Evolutionary conservation across 1,140 invertebrate species (phyloP), one percentile per base, ranked within the genome.

Genomic region (Drosophila dunni): DNA sequence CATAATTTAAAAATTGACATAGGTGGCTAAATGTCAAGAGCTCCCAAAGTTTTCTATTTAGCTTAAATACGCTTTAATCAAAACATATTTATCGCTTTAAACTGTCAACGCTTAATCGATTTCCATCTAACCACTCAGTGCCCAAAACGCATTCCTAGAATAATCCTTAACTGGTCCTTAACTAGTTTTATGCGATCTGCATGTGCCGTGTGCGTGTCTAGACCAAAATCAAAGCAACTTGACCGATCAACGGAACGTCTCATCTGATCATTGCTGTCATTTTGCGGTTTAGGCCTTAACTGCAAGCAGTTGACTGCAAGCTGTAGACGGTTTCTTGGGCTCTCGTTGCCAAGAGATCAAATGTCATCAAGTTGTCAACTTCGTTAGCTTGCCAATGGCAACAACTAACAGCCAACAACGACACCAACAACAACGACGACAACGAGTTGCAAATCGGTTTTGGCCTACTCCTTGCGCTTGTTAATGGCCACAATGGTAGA

Each of bases 281-380:
- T 89, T 89, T 53, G 51, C 10, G 2, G 45, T 6, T 13, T 45
- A n/a, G 42, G 42, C 13, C n/a, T 54, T 38, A 33, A n/a, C 51
- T 54, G 20, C 29, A 51, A 11, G 33, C 24, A 36, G 1, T 50
- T 2, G 44, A 7, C 46, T 38, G 24, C 29, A 51, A 11, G 29
- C 17, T 36, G 1, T 57, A 4, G 44, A 7, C 46, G 34, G 15
- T 33, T 24, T 17, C 20, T 56, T 36, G 45, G 24, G 24, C 11
- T 13, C n/a, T 63, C 48, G 48, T 34, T 44, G 79, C 66, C 68
- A 67, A 68, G 83, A 89, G 84, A 89, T 89, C 84, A 89, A 89
- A 89, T 89, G 84, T 89, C 84, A 89, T 90, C 84, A 89, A 89
- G 84, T 89, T 89, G 84, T 89, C 84, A 89, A 89, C 84, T 89